Percentiles rank a stretch among this genome's conserved stretches.
These are phyloP conservation scores for Coenonympha glycerion DNA, from an alignment of 2,888 invertebrate genomes.

Conservation along the genomic window DNA sequence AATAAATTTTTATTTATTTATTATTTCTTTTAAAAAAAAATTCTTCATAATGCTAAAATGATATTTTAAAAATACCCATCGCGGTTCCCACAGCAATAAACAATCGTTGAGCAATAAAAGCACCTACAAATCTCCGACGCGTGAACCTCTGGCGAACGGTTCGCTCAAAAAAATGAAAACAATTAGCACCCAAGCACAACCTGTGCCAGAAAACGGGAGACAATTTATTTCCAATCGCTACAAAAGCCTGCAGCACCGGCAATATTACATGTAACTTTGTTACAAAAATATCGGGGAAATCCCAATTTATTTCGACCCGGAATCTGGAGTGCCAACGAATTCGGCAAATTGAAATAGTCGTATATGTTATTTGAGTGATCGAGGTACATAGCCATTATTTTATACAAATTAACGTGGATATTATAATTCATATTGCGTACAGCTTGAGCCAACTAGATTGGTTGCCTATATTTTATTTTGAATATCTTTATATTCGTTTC, in stretches of 20 bases:
- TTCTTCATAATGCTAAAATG: no score
- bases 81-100: conserved; percentile 36
- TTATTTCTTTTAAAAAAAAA: no score
- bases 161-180: conserved; percentile 50
- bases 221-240: conserved; percentile 61
- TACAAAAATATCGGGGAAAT: conserved; percentile 41
- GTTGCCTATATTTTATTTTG: no score
- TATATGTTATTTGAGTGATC: conserved; percentile 4
- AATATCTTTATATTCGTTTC: no score
- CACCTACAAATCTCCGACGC: conserved; percentile 35
- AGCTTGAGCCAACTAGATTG: no score
- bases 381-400: no score
- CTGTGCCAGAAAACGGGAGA: conserved; percentile 36
- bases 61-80: conserved; percentile 32
- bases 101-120: conserved; percentile 40
- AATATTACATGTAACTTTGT: conserved; percentile 45
- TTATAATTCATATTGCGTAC: no score
- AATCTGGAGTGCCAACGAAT: conserved; percentile 3
- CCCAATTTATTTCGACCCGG: conserved; percentile 12
- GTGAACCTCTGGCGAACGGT: conserved; percentile 34
- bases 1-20: no score
- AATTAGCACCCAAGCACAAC: conserved; percentile 43
- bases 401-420: no score
- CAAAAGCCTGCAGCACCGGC: conserved; percentile 35
- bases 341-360: conserved; percentile 2